Evolutionary conservation across 2,113 vertebrate species (phyloP), one percentile per base, ranked within the genome.

Genomic region (Leucoraja erinaceus): DNA sequence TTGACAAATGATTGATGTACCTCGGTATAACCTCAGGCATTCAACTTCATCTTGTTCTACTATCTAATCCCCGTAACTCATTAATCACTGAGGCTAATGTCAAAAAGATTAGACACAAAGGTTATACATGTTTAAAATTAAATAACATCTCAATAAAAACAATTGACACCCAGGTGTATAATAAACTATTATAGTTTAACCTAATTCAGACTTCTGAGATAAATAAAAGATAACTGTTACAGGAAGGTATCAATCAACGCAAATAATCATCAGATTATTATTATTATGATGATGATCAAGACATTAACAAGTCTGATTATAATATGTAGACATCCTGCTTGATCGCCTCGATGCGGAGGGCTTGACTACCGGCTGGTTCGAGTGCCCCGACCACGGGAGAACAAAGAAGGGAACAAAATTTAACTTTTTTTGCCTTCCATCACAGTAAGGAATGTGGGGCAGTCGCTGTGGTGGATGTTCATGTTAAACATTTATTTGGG

Each of bases 1-100:
- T 91, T 70, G 66, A 72, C 90, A 91, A 70, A 70, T 91, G 90
- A 91, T 91, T 91, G 90, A 91, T 91, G 90, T 14, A 74, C 68
- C 47, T 91, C 18, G 28, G 90, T 25, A 91, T 72, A 72, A 91
- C 66, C 68, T 72, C 6, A 33, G 66, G 90, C 90, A 91, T 38
- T 72, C 33, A 91, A 72, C 66, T 74, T 91, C 90, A 91, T 74
- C 90, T 74, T 72, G 90, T 91, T 25, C 90, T 28, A 72, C 90
- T 54, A 28, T 54, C 90, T 91, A 74, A 91, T 91, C 68, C 90
- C 70, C 63, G 28, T 20, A 47, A 70, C 20, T 22, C 90, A 91
- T 91, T 91, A 70, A 91, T 91, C 68, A 91, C 66, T 12, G 1
- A n/a, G 22, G 66, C 33, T 74, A 91, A 54, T 54, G 90, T 74